Conservation (phyloP, 2,113 vertebrate species). For the Oreochromis spilurus region DNA sequence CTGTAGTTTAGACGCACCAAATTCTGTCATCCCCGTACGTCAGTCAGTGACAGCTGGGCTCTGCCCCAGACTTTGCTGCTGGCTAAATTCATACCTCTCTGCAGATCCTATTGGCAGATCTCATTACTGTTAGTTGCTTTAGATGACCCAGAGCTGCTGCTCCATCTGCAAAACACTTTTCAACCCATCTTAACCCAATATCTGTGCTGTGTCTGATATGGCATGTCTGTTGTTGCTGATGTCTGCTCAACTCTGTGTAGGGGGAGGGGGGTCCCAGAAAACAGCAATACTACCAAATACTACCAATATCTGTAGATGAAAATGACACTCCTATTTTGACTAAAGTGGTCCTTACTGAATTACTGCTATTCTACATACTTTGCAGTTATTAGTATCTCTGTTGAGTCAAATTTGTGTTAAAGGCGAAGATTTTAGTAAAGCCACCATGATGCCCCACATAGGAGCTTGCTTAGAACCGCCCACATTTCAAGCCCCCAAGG, state of each 20-base stretch:
- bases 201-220: not conserved
- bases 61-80: not conserved
- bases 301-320: not conserved
- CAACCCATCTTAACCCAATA: not conserved
- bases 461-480: rapidly evolving
- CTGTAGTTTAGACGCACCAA: not conserved
- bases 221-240: not conserved
- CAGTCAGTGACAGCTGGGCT: not conserved
- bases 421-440: not conserved
- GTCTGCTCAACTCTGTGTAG: not conserved
- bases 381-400: not conserved
- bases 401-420: not conserved
- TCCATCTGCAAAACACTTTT: not conserved
- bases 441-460: not conserved
- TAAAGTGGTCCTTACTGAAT: not conserved
- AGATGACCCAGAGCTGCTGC: not conserved
- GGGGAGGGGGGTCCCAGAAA: not conserved
- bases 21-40: not conserved
- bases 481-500: not conserved
- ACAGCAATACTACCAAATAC: not conserved
- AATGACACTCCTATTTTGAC: not conserved
- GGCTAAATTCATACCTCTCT: not conserved
- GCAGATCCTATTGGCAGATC: not conserved
- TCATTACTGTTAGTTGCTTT: not conserved
- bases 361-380: not conserved